phyloP scores from a whole-genome alignment of 2,888 invertebrate species.

The Hirtodrosophila confusa region DNA sequence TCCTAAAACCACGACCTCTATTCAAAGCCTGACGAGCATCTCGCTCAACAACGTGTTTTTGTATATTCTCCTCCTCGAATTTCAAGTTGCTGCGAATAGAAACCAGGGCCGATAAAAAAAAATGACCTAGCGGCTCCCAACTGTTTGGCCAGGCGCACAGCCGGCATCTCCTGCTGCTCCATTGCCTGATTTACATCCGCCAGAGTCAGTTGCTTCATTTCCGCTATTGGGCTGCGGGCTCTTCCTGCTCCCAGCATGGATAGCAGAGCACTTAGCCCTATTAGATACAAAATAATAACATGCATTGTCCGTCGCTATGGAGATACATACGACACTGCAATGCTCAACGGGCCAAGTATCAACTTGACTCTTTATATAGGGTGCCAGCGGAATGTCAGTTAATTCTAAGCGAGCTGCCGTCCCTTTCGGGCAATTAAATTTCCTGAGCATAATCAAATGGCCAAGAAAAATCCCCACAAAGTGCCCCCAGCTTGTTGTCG shows the following conservation, averaged over 20 bases:
- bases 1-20: no score
- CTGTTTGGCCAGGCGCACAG: conserved; percentile 65
- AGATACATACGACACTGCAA: no score
- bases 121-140: conserved; percentile 33
- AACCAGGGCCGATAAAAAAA: conserved; percentile 12
- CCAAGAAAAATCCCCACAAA: conserved; percentile 59
- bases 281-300: conserved; percentile 59
- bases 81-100: conserved; percentile 17
- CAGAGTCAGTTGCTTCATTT: conserved; percentile 68
- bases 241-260: conserved; percentile 36
- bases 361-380: conserved; percentile 54
- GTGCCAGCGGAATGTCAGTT: conserved; percentile 15
- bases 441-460: conserved; percentile 74
- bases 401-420: conserved; percentile 68
- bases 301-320: conserved; percentile 43
- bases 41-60: no score
- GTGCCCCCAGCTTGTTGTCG: conserved; percentile 33
- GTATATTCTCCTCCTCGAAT: neutral
- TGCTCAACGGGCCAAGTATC: no score
- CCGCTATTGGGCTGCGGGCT: conserved; percentile 34
- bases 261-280: conserved; percentile 67
- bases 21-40: no score
- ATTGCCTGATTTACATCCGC: conserved; percentile 72
- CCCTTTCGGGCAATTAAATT: conserved; percentile 74
- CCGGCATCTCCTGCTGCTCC: conserved; percentile 64